phyloP scores from a whole-genome alignment of 2,797 vertebrate species.

The Sardinella longiceps region DNA sequence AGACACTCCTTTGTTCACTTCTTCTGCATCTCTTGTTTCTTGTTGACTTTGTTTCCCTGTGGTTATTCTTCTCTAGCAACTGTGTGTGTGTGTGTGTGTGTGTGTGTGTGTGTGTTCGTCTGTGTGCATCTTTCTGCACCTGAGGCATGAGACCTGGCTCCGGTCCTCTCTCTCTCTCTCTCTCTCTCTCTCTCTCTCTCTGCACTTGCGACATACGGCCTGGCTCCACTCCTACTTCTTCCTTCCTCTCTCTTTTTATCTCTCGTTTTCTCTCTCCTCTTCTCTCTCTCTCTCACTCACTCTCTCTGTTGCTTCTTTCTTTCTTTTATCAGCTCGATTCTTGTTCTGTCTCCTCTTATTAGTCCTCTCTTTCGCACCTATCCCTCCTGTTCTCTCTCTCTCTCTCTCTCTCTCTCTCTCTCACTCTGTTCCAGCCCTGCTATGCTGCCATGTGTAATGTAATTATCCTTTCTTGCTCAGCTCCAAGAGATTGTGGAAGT shows the following conservation, averaged over 20 bases:
- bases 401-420: too few relatives aligned
- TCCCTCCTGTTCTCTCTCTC: neutral
- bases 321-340: neutral
- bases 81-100: neutral
- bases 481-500: neutral
- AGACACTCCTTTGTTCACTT: neutral
- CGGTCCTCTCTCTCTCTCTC: neutral
- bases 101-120: neutral
- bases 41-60: slow-evolving; percentile 7
- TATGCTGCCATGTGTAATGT: slow-evolving; percentile 1
- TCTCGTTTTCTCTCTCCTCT: neutral
- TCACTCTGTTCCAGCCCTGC: neutral
- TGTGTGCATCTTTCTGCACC: neutral
- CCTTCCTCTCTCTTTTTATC: neutral
- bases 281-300: neutral
- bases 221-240: neutral
- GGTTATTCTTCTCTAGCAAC: slow-evolving; percentile 33
- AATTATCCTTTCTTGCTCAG: slow-evolving; percentile 1
- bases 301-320: neutral
- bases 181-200: neutral
- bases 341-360: neutral
- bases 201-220: neutral
- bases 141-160: neutral
- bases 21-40: neutral
- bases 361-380: neutral